Conservation (phyloP, 1,140 invertebrate species). For the Drosophila nigrodunni region DNA sequence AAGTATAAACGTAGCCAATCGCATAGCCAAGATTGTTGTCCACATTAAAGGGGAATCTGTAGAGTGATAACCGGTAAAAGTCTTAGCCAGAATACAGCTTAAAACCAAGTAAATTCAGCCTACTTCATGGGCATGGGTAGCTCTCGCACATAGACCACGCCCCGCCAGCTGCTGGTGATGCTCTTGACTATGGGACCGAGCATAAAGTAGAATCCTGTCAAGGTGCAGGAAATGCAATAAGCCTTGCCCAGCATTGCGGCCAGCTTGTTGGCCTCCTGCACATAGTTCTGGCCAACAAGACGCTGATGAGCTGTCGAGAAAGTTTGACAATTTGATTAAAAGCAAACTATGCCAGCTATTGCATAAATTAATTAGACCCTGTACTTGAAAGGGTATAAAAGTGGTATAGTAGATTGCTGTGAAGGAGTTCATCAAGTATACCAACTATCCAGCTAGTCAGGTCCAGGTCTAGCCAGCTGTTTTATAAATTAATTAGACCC, state of each 20-base stretch:
- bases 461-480: neutral
- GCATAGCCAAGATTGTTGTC: slow-evolving; percentile 66
- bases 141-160: slow-evolving; percentile 42
- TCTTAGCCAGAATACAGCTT: neutral
- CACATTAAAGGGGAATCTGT: slow-evolving; percentile 70
- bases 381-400: neutral
- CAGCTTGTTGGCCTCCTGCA: slow-evolving; percentile 56
- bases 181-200: slow-evolving; percentile 64
- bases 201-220: slow-evolving; percentile 73
- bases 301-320: slow-evolving; percentile 45
- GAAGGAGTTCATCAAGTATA: too few relatives aligned
- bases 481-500: slow-evolving; percentile 2
- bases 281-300: slow-evolving; percentile 19
- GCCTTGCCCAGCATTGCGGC: slow-evolving; percentile 55
- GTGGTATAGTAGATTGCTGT: too few relatives aligned
- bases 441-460: too few relatives aligned
- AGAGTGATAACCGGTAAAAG: neutral
- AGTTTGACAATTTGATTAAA: slow-evolving; percentile 17
- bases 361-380: slow-evolving; percentile 2
- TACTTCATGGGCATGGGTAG: slow-evolving; percentile 80
- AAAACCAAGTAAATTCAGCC: neutral
- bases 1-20: slow-evolving; percentile 59
- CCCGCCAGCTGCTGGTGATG: slow-evolving; percentile 33
- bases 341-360: neutral
- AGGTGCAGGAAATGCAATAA: slow-evolving; percentile 62